phyloP scores from a whole-genome alignment of 2,797 vertebrate species.

The Kryptopterus vitreolus region DNA sequence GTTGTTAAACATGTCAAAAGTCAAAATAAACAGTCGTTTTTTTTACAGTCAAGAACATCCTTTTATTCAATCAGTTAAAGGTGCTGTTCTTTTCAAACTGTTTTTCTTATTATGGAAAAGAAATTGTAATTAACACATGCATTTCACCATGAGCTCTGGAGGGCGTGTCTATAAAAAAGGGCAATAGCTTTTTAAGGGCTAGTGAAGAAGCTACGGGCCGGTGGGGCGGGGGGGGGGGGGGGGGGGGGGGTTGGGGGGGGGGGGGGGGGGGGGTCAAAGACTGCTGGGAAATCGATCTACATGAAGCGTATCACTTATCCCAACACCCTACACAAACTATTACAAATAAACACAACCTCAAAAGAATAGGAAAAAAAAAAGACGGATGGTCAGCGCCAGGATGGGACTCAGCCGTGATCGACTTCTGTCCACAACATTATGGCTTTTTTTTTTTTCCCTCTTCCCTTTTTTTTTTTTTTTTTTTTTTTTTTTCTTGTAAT shows the following conservation, averaged over 20 bases:
- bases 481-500: constrained; percentile 53
- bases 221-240: too few species aligned
- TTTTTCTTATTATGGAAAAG: constrained; percentile 88
- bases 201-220: constrained; percentile 48
- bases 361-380: constrained; percentile 52
- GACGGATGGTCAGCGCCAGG: constrained; percentile 52
- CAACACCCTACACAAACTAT: constrained; percentile 55
- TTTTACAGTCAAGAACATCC: constrained; percentile 84
- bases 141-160: constrained; percentile 83
- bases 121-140: constrained; percentile 90
- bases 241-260: too few species aligned
- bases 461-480: constrained; percentile 68
- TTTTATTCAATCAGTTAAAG: constrained; percentile 86
- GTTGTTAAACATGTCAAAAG: background rate
- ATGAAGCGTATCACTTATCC: constrained; percentile 54
- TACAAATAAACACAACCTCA: constrained; percentile 37
- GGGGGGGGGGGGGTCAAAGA: too few species aligned
- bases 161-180: constrained; percentile 61
- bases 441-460: constrained; percentile 61
- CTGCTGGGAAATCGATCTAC: constrained; percentile 54
- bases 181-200: constrained; percentile 51
- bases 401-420: constrained; percentile 40
- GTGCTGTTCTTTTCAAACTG: constrained; percentile 83
- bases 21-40: constrained; percentile 48
- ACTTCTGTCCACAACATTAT: constrained; percentile 60